These are phyloP conservation scores for Orestias chungarensis DNA, from an alignment of 2,797 vertebrate species.

Conservation along the genomic window DNA sequence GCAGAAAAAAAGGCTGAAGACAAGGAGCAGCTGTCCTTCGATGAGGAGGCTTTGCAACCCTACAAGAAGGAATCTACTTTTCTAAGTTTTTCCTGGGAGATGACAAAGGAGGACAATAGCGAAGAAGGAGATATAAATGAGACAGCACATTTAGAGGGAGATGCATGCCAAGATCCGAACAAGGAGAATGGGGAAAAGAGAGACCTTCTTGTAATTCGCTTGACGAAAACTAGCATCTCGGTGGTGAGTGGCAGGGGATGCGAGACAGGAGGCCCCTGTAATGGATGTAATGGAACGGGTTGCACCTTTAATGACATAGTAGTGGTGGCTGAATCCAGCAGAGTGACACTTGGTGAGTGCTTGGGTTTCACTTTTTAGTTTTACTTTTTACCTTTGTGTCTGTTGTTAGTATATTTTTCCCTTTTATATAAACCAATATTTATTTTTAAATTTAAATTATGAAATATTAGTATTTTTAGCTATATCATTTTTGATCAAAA, in stretches of 20 bases:
- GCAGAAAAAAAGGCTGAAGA: neutral
- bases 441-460: neutral
- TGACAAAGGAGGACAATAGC: conserved; percentile 60
- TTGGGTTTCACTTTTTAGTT: neutral
- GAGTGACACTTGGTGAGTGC: conserved; percentile 67
- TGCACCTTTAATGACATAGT: conserved; percentile 69
- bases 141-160: neutral
- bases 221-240: conserved; percentile 72
- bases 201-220: conserved; percentile 69
- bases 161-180: neutral
- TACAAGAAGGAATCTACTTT: conserved; percentile 51
- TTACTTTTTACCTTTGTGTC: neutral
- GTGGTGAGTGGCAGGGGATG: conserved; percentile 72
- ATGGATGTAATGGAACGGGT: conserved; percentile 28
- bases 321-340: conserved; percentile 61
- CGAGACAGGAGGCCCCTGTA: conserved; percentile 13
- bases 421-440: neutral
- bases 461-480: too few species aligned
- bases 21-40: neutral
- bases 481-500: neutral
- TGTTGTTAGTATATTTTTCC: neutral
- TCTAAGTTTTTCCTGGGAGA: conserved; percentile 67
- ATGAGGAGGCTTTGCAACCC: conserved; percentile 49
- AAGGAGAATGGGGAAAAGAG: neutral
- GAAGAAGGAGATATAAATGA: neutral